Evolutionary conservation across 92 coral and sea anemone species (phyloP), one percentile per base, ranked within the genome.

Genomic region (Palythoa grandiflora): DNA sequence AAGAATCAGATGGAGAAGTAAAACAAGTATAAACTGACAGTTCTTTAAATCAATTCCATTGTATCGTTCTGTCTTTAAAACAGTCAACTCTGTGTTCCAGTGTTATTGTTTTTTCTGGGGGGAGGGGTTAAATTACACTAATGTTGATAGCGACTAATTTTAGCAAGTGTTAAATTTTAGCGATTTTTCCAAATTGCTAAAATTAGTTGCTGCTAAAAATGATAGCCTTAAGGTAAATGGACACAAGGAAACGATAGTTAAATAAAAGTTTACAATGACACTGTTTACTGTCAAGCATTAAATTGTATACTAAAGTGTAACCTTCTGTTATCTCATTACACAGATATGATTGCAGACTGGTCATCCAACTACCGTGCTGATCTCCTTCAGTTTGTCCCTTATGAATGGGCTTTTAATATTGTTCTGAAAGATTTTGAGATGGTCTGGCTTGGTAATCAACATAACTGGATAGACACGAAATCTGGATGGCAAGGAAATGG

Each of bases 341-440:
- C 88, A 97, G 99, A 96, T 89, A 91, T 97, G 94, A 76, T 94
- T 1, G 93, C 88, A 10, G 99, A 97, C 90, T 97, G 99, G 99
- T 88, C 98, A 15, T 71, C 94, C 59, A 97, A 96, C 84, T 94
- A 90, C 84, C 91, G 93, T 9, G 94, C 98, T 7, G 99, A 97
- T 54, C 93, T 97, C 17, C 79, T 97, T 71, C 94, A 94, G 50
- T 97, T 97, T 88, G 98, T 97, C 38, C 99, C 99, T 0, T 97
- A 97, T 83, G 99, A 97, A 71, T 97, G 99, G 99, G 80, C 94
- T 2, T 94, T 97, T 80, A 97, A 97, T 87, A 97, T 97, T 78
- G 86, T 84, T 50, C 92, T 95, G 48, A 92, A 93, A 59, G 98
- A 97, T 88, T 97, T 97, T 87, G 99, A 97, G 93, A 97, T 97